A percentile compares a stretch with the other conserved stretches of the same genome.
These are phyloP conservation scores for Andrena praecox DNA, from an alignment of 2,888 invertebrate genomes.

Conservation along the genomic window DNA sequence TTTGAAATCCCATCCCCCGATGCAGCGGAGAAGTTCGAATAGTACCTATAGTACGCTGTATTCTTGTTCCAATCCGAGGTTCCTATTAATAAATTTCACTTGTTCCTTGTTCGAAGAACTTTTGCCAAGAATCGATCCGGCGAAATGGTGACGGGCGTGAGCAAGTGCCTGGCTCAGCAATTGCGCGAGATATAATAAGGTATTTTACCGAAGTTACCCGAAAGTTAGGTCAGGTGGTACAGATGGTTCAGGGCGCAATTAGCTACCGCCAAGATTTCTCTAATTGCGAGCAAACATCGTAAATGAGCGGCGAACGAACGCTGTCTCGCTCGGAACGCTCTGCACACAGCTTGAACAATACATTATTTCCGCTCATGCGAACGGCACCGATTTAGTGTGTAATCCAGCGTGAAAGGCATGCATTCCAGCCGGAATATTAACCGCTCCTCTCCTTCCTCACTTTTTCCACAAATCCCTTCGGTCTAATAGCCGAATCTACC, in stretches of 20 bases:
- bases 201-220: constrained; percentile 37
- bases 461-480: not conserved
- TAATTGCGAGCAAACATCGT: constrained; percentile 36
- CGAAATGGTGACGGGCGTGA: not conserved
- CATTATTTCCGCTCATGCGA: not conserved
- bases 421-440: not conserved
- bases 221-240: constrained; percentile 32
- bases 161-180: constrained; percentile 10
- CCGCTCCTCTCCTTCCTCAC: not conserved
- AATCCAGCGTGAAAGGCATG: constrained; percentile 6
- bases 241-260: constrained; percentile 34
- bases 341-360: constrained; percentile 2
- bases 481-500: not conserved
- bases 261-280: constrained; percentile 40
- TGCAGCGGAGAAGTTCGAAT: too few relatives aligned
- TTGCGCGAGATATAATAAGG: constrained; percentile 47
- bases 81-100: not conserved
- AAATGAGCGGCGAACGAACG: constrained; percentile 4
- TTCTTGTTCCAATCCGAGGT: not conserved
- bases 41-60: too few relatives aligned
- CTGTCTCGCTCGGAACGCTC: constrained; percentile 5
- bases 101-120: not conserved
- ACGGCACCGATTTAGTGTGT: not conserved
- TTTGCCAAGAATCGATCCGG: not conserved
- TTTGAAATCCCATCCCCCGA: too few relatives aligned